Evolutionary conservation across 2,888 invertebrate genomes (phyloP).

Genomic region (Cephalotes varians): DNA sequence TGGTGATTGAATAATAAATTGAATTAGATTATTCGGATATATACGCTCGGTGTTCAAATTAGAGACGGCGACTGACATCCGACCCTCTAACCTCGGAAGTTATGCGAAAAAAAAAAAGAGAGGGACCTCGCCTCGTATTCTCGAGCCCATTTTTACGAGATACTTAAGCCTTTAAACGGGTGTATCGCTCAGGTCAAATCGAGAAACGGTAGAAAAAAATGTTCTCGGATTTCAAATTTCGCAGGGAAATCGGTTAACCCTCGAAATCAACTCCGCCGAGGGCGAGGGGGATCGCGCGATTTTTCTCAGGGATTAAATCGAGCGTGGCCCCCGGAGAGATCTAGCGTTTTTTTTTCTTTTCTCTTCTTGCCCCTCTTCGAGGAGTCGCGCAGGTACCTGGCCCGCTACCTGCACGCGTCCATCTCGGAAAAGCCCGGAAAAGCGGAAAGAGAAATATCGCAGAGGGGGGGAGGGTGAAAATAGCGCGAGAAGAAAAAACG

Average conservation of each 20-base stretch:
- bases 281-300: constrained; percentile 62
- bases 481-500: constrained; percentile 57
- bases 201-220: constrained; percentile 50
- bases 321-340: constrained; percentile 79
- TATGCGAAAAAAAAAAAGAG: constrained; percentile 54
- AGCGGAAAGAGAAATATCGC: constrained; percentile 50
- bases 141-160: constrained; percentile 83
- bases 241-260: constrained; percentile 85
- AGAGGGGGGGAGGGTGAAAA: constrained; percentile 8
- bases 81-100: constrained; percentile 63
- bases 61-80: constrained; percentile 68
- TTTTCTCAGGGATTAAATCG: constrained; percentile 86
- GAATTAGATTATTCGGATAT: constrained; percentile 17
- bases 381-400: constrained; percentile 68
- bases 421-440: constrained; percentile 64
- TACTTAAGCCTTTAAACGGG: constrained; percentile 85
- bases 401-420: constrained; percentile 72
- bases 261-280: constrained; percentile 59
- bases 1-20: constrained; percentile 1
- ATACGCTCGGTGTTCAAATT: constrained; percentile 36
- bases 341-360: constrained; percentile 54
- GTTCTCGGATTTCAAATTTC: constrained; percentile 81
- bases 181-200: constrained; percentile 65
- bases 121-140: constrained; percentile 41
- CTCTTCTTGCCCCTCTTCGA: constrained; percentile 6